Conservation (phyloP, 2,888 invertebrate genomes). For the Drosophila anceps region DNA sequence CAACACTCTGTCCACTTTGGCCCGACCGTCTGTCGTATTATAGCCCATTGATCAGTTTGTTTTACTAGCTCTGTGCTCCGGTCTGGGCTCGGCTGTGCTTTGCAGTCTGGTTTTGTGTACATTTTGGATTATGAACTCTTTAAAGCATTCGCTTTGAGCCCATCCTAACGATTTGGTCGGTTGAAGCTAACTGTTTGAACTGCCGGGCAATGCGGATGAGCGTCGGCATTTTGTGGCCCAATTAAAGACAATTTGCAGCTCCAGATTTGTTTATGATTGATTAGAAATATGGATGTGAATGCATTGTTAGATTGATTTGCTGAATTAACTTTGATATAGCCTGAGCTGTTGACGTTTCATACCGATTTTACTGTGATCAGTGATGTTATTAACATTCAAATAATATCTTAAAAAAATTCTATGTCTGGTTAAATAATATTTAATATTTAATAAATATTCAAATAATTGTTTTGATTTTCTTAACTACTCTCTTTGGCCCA, state of each 20-base stretch:
- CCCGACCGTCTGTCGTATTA: slow-evolving; percentile 51
- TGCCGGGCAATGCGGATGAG: slow-evolving; percentile 14
- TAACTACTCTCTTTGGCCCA: slow-evolving; percentile 4
- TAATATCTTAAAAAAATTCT: too few relatives aligned
- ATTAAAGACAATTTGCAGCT: slow-evolving; percentile 29
- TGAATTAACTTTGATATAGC: background rate
- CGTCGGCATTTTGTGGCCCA: slow-evolving; percentile 31
- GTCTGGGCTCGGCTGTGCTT: slow-evolving; percentile 6
- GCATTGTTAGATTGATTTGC: slow-evolving; percentile 5
- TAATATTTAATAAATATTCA: background rate
- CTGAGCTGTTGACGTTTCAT: background rate
- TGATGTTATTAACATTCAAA: background rate
- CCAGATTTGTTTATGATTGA: slow-evolving; percentile 49
- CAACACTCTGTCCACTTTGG: slow-evolving; percentile 9
- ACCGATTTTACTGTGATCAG: background rate
- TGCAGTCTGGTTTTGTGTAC: slow-evolving; percentile 60
- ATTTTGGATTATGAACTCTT: slow-evolving; percentile 70
- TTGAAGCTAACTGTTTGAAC: background rate
- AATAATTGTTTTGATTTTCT: background rate
- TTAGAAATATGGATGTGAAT: slow-evolving; percentile 17
- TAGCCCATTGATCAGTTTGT: slow-evolving; percentile 79
- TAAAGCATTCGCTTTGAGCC: slow-evolving; percentile 48
- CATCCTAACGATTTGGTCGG: background rate
- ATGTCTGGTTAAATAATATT: too few relatives aligned
- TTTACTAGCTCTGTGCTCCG: slow-evolving; percentile 59